Percentiles rank a stretch among this genome's conserved stretches.
Evolutionary conservation across 2,797 vertebrate genomes (phyloP).

Genomic region (Lacerta bilineata): DNA sequence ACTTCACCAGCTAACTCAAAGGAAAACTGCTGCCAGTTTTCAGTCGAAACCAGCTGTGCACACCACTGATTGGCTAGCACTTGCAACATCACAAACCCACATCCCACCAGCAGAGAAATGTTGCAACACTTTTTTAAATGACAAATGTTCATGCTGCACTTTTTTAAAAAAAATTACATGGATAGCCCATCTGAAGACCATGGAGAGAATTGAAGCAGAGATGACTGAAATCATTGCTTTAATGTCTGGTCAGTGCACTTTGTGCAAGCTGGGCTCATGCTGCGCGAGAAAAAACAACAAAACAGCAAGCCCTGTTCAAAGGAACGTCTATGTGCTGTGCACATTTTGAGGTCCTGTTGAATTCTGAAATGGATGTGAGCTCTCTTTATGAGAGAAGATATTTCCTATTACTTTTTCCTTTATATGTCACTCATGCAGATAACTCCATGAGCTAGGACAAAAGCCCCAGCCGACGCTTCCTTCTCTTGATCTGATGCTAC

Average conservation of each 20-base stretch:
- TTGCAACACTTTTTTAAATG: not conserved
- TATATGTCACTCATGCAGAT: not conserved
- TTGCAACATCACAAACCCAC: not conserved
- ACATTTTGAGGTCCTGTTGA: not conserved
- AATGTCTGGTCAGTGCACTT: not conserved
- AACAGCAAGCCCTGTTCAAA: not conserved
- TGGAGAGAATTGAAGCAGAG: not conserved
- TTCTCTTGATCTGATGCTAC: conserved; percentile 6
- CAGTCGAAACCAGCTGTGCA: not conserved
- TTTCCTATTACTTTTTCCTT: conserved; percentile 21
- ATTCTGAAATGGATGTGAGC: not conserved
- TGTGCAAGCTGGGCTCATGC: not conserved
- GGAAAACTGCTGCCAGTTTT: not conserved
- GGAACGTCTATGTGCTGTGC: not conserved
- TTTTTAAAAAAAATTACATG: not conserved
- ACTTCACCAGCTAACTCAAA: not conserved
- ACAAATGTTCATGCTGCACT: not conserved
- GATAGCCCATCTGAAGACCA: not conserved
- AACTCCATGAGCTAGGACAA: not conserved
- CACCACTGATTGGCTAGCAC: not conserved
- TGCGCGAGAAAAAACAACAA: not conserved
- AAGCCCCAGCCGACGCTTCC: not conserved
- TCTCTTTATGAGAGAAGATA: conserved; percentile 15
- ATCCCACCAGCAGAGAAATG: not conserved
- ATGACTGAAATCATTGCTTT: not conserved